Base-by-base conservation (phyloP, 2,888 invertebrate species). In the Sericinus montela region DNA sequence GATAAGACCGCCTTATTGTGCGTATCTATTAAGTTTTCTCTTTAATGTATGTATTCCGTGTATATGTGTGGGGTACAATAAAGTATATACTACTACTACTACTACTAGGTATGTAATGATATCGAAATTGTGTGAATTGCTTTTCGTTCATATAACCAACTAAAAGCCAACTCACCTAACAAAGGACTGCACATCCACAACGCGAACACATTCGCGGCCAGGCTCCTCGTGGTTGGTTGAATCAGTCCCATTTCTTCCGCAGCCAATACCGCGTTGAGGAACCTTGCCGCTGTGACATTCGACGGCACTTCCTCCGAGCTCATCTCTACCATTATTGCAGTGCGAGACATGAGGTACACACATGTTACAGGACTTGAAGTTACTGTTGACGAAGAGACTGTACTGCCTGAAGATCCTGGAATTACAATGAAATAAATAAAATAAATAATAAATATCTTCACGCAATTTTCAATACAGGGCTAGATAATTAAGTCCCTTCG, bases 101-200 rank as follows among this genome's bases (percentile, higher is more conserved):
- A n/a, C n/a, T n/a, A n/a, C n/a, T n/a, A n/a, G n/a, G n/a, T n/a
- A n/a, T n/a, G n/a, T n/a, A n/a, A n/a, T n/a, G n/a, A n/a, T n/a
- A n/a, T n/a, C n/a, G n/a, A n/a, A n/a, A 5, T 19, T 19, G 19
- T 19, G 19, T 19, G 5, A 3, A 5, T 19, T 19, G 2, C 19
- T 19, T 19, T 19, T 3, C 19, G 5, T 19, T 19, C 19, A 3
- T 19, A 19, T 5, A 19, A 19, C 19, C 5, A n/a, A n/a, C n/a
- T 19, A 19, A 25, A 5, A 25, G 1, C 5, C 1, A 32, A 36
- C 72, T 72, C 70, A 95, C 95, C 95, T 70, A 98, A 81, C 48
- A 97, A 90, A 1, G 96, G 94, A 62, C 98, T 98, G 59, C 95
- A 94, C 92, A 98, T 95, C 98, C 98, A 99, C 56, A 98, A 82